These are phyloP conservation scores for Neodon shergylaensis DNA, from an alignment of 2,113 vertebrate genomes.

Conservation along the genomic window DNA sequence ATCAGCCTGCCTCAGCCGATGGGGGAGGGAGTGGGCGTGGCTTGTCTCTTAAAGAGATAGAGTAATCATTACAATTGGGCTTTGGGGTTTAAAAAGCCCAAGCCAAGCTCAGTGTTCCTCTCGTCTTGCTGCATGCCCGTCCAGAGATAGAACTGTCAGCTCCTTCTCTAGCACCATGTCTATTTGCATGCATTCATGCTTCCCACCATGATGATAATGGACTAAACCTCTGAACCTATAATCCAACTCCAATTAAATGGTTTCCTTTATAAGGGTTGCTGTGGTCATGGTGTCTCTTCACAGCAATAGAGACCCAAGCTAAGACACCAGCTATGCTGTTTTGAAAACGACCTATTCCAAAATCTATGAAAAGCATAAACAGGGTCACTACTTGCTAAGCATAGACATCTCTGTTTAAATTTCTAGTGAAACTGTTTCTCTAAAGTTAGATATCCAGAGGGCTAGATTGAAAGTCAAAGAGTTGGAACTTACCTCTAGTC, in stretches of 20 bases:
- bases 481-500: no score
- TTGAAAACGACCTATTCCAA: background rate
- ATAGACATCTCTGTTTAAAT: background rate
- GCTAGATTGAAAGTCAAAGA: no score
- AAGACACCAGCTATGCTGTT: background rate
- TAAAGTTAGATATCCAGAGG: background rate
- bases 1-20: no score
- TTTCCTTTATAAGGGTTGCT: background rate
- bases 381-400: background rate
- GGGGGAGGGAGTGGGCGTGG: no score
- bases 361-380: background rate
- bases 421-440: background rate
- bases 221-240: background rate
- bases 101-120: background rate
- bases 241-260: background rate
- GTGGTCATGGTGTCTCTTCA: background rate
- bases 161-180: background rate
- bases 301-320: background rate
- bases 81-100: background rate
- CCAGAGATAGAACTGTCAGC: background rate
- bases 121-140: background rate
- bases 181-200: background rate
- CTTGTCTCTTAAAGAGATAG: no score
- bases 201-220: background rate
- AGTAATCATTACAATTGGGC: background rate